Conservation (phyloP, 1,140 invertebrate genomes). For the Arctopsyche grandis region DNA sequence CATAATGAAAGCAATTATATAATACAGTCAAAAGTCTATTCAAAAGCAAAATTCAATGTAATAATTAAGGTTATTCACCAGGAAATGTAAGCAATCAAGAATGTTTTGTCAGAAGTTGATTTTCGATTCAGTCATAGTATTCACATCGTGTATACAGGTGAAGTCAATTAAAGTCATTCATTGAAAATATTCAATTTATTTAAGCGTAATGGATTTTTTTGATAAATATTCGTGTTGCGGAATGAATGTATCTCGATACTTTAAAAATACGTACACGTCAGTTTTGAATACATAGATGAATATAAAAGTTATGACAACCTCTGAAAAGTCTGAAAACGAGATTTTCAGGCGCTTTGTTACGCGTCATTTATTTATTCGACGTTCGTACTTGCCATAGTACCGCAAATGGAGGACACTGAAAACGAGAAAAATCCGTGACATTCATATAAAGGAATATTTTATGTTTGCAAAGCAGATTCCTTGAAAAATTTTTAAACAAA, state of each 20-base stretch:
- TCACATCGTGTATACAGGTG: too few relatives aligned
- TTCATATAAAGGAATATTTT: conserved; percentile 27
- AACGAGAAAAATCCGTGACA: conserved; percentile 24
- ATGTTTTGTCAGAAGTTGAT: too few relatives aligned
- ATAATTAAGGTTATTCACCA: too few relatives aligned
- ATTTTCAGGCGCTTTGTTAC: neutral
- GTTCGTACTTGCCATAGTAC: neutral
- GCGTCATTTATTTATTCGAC: conserved; percentile 22
- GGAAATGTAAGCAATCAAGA: too few relatives aligned
- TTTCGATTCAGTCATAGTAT: too few relatives aligned
- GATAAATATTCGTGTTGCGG: neutral
- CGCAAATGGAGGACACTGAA: neutral
- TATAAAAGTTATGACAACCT: neutral
- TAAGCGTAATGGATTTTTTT: too few relatives aligned
- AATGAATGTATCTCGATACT: neutral
- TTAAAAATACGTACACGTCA: neutral
- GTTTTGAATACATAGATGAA: neutral
- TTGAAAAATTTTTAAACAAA: neutral
- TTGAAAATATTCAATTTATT: too few relatives aligned
- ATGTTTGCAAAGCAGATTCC: neutral
- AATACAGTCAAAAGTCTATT: too few relatives aligned
- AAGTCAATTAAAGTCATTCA: too few relatives aligned
- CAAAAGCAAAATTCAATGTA: too few relatives aligned
- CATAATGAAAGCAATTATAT: too few relatives aligned
- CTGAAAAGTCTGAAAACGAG: conserved; percentile 10